Base-by-base conservation (phyloP, 2,888 invertebrate species). In the Zonitis immaculata region DNA sequence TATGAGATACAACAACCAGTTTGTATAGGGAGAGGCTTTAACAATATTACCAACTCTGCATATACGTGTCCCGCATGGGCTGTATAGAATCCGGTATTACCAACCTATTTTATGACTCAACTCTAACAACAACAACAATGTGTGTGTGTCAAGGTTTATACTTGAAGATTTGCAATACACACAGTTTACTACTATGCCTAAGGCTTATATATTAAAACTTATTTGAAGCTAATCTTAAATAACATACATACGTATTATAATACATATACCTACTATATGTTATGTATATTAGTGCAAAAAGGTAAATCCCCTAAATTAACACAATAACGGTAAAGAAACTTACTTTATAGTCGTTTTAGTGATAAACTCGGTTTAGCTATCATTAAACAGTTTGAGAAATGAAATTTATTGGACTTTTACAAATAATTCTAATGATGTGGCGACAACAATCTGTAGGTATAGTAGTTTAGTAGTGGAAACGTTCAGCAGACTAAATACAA, bases 41-140 rank as follows among this genome's bases (percentile, higher is more conserved):
- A 60, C 49, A 49, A 62, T 51, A 65, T 66, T 68, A 66, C 66
- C 52, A 66, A 65, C 61, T 66, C 66, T 66, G 64, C 68, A 69
- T 68, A 62, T 62, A 65, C 62, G 55, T 60, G 64, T 64, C 67
- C 66, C 67, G 9, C 55, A 63, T 60, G 66, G 63, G 66, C 51
- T 61, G 64, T 66, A n/a, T n/a, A 62, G 60, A 52, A 59, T 59
- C 56, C 56, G 51, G 57, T 52, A 57, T 56, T 59, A 59, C 56
- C 56, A 35, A 59, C 53, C 54, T 51, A 56, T 59, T 59, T 59
- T 59, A 59, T 54, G 57, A 59, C 57, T 52, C 54, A 52, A 44
- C 59, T 57, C n/a, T n/a, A n/a, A n/a, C n/a, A n/a, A n/a, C n/a
- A 59, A 57, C 58, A 51, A 56, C 58, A 54, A 52, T 51, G 54